phyloP scores from a whole-genome alignment of 2,797 vertebrate genomes.

The Ceyx erithaca region DNA sequence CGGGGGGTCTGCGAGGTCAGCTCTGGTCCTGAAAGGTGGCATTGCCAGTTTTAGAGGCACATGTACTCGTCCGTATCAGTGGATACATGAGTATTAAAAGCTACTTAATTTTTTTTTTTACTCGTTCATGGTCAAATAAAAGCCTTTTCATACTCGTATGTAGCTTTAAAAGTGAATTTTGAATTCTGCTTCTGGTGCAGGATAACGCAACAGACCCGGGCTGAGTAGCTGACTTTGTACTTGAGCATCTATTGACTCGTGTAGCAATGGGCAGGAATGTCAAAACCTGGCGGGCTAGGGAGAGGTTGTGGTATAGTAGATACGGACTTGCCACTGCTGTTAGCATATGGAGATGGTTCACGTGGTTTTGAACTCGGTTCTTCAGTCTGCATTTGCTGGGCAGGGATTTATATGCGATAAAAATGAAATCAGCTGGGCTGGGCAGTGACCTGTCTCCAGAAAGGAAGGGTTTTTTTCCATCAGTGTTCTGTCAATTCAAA shows the following conservation, averaged over 20 bases:
- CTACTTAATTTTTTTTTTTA: rapidly evolving
- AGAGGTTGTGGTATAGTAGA: not conserved
- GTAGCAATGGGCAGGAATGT: not conserved
- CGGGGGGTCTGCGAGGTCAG: not conserved
- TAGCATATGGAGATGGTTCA: not conserved
- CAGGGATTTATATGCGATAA: not conserved
- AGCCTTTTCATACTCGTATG: rapidly evolving
- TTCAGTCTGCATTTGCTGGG: not conserved
- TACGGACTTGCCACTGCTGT: not conserved
- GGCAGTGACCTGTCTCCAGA: not conserved
- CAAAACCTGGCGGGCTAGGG: not conserved
- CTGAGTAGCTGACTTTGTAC: not conserved
- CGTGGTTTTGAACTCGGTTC: not conserved
- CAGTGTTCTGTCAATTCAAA: not conserved
- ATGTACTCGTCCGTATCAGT: not conserved
- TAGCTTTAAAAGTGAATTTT: not conserved
- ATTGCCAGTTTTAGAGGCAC: no score
- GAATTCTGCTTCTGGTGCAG: not conserved
- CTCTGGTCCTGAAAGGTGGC: no score
- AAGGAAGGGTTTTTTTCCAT: not conserved
- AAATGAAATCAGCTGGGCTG: not conserved
- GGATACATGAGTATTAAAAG: not conserved
- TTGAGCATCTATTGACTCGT: not conserved
- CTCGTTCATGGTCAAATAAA: rapidly evolving
- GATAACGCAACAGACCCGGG: rapidly evolving